These are phyloP conservation scores for Agrilus biguttatus DNA, from an alignment of 2,888 invertebrate genomes.

Conservation along the genomic window DNA sequence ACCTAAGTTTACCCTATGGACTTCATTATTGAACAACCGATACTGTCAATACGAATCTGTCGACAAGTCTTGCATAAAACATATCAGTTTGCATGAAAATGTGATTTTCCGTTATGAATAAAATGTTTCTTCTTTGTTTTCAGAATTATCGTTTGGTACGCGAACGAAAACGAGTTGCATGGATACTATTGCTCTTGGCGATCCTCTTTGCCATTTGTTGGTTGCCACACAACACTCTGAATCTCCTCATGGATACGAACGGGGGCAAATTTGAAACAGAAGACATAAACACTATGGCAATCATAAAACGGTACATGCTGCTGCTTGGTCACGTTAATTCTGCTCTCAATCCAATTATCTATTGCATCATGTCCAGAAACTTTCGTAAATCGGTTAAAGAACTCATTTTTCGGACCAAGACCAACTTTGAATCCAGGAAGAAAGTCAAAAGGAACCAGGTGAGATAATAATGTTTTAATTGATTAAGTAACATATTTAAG, in stretches of 20 bases:
- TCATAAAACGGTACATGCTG: slow-evolving; percentile 48
- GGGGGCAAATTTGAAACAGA: slow-evolving; percentile 17
- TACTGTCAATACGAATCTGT: too few species aligned
- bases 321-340: slow-evolving; percentile 63
- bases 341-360: slow-evolving; percentile 62
- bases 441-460: too few species aligned
- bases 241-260: slow-evolving; percentile 48
- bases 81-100: too few species aligned
- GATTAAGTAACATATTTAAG: too few species aligned
- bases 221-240: slow-evolving; percentile 61
- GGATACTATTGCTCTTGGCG: slow-evolving; percentile 58
- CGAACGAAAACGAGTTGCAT: slow-evolving; percentile 58
- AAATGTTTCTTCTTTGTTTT: slow-evolving; percentile 1
- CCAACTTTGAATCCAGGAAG: slow-evolving; percentile 17
- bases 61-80: too few species aligned
- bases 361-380: slow-evolving; percentile 59
- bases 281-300: slow-evolving; percentile 27
- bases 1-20: too few species aligned
- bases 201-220: slow-evolving; percentile 64
- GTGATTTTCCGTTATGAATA: background rate
- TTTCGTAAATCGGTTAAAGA: slow-evolving; percentile 53
- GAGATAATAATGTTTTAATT: too few species aligned
- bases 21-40: too few species aligned
- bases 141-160: slow-evolving; percentile 38
- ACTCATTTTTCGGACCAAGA: slow-evolving; percentile 31